Percentiles rank a stretch among this genome's conserved stretches.
Conservation (phyloP, 2,888 invertebrate genomes). For the Hyles lineata region DNA sequence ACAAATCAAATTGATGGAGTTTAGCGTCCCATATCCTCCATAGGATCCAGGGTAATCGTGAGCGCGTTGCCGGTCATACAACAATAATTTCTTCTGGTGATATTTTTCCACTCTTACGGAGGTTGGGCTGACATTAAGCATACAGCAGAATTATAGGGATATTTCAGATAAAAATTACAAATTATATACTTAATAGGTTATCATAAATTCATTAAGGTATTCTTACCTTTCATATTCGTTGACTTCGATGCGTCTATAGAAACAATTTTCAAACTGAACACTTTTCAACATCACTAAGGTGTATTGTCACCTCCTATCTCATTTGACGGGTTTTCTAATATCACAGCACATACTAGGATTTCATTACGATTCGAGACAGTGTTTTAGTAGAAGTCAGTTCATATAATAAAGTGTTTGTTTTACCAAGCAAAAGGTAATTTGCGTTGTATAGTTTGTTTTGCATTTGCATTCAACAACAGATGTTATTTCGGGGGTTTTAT, state of each 20-base stretch:
- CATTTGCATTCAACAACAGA: neutral
- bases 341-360: neutral
- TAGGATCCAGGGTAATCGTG: no score
- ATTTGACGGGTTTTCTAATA: neutral
- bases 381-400: neutral
- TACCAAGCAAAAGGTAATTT: neutral
- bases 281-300: neutral
- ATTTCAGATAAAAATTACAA: neutral
- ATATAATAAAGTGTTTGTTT: neutral
- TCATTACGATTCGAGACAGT: neutral
- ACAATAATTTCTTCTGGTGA: no score
- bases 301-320: neutral
- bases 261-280: slow-evolving; percentile 10
- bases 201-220: neutral
- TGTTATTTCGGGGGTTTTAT: neutral
- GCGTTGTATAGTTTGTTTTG: neutral
- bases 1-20: no score
- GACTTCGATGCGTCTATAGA: neutral
- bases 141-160: no score
- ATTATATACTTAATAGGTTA: neutral
- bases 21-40: no score
- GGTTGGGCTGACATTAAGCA: no score
- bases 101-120: no score
- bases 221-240: slow-evolving; percentile 10
- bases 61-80: no score